Evolutionary conservation across 2,888 invertebrate species (phyloP).

Genomic region (Tetheella fluctuosa): DNA sequence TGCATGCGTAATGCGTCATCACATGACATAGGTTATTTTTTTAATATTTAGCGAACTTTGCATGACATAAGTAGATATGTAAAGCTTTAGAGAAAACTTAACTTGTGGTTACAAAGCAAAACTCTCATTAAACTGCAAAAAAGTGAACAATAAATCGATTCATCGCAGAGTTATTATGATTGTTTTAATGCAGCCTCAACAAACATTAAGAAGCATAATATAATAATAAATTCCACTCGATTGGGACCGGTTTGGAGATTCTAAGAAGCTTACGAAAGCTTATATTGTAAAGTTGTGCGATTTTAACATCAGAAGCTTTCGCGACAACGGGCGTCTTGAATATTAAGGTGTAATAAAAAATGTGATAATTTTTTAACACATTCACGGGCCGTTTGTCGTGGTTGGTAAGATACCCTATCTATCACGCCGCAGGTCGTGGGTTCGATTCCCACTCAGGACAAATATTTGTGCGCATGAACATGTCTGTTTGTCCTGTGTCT

Average conservation of each 20-base stretch:
- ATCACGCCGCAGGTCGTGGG: too few species aligned
- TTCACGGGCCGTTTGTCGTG: background rate
- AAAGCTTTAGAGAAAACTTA: background rate
- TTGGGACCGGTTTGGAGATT: conserved; percentile 37
- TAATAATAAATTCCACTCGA: conserved; percentile 58
- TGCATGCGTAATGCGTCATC: too few species aligned
- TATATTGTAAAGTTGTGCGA: conserved; percentile 50
- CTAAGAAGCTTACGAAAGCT: conserved; percentile 57
- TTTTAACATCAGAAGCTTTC: conserved; percentile 1
- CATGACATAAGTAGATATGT: too few species aligned
- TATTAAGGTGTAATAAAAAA: background rate
- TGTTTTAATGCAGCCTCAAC: conserved; percentile 12
- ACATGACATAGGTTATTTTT: too few species aligned
- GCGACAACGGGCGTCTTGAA: background rate
- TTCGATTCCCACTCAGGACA: too few species aligned
- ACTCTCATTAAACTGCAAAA: background rate
- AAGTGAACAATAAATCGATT: background rate
- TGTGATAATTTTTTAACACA: too few species aligned
- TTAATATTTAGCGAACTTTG: too few species aligned
- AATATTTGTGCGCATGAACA: too few species aligned
- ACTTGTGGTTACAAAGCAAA: conserved; percentile 1
- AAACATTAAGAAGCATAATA: conserved; percentile 56
- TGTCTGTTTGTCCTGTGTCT: too few species aligned
- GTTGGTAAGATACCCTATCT: background rate
- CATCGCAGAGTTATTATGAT: conserved; percentile 7